Percentiles rank a stretch among this genome's conserved stretches.
Evolutionary conservation across 2,797 vertebrate genomes (phyloP).

Genomic region (Sphaeramia orbicularis): DNA sequence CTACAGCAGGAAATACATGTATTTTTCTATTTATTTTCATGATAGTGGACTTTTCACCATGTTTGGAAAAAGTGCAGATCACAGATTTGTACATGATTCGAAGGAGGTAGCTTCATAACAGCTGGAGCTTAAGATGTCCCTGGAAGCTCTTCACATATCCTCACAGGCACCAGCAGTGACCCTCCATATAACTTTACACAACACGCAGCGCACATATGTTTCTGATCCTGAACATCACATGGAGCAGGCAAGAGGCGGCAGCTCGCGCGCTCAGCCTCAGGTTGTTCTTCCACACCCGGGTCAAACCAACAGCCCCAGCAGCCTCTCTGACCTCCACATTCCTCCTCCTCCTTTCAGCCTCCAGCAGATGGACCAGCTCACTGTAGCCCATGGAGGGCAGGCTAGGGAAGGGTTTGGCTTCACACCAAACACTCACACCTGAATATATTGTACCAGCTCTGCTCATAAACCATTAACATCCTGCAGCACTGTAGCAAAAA

Average conservation of each 20-base stretch:
- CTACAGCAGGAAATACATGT: no score
- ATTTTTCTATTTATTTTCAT: not conserved
- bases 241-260: not conserved
- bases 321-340: slow-evolving; percentile 38
- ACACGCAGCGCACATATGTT: slow-evolving; percentile 32
- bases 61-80: slow-evolving; percentile 19
- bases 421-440: not conserved
- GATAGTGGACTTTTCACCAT: slow-evolving; percentile 5
- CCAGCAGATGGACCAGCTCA: slow-evolving; percentile 41
- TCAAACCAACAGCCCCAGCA: slow-evolving; percentile 22
- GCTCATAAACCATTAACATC: no score
- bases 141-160: slow-evolving; percentile 24
- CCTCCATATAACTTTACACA: slow-evolving; percentile 37
- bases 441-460: not conserved
- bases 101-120: slow-evolving; percentile 40
- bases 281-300: slow-evolving; percentile 33
- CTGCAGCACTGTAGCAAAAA: not conserved
- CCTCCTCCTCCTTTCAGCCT: slow-evolving; percentile 7
- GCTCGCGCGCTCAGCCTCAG: slow-evolving; percentile 11
- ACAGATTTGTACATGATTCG: slow-evolving; percentile 32
- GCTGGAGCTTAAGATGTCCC: slow-evolving; percentile 37
- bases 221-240: slow-evolving; percentile 34
- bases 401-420: not conserved
- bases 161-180: slow-evolving; percentile 25
- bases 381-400: slow-evolving; percentile 4